Conservation (phyloP, 2,888 invertebrate species). For the Pteria penguin region DNA sequence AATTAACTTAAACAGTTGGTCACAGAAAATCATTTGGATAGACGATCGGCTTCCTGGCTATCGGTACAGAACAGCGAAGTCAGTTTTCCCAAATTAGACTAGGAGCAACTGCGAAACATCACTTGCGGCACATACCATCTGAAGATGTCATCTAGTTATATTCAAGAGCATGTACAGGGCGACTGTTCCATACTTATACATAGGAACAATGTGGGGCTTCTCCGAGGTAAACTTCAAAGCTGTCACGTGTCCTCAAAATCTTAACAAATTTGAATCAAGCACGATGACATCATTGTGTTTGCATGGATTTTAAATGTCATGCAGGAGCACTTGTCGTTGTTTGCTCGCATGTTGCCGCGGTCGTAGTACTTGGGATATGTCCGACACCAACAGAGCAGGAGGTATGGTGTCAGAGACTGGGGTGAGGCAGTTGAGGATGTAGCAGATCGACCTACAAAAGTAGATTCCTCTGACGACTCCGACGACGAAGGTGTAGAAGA, state of each 20-base stretch:
- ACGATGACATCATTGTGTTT: not conserved
- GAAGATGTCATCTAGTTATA: slow-evolving; percentile 35
- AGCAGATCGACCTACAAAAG: too few species aligned
- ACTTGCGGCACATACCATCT: slow-evolving; percentile 44
- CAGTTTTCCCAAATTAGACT: slow-evolving; percentile 34
- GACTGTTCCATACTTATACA: slow-evolving; percentile 23
- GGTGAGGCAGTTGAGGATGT: too few species aligned
- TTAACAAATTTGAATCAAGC: slow-evolving; percentile 31
- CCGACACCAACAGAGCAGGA: not conserved
- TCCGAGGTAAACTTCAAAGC: slow-evolving; percentile 38
- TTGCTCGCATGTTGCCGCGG: slow-evolving; percentile 37
- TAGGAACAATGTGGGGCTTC: slow-evolving; percentile 16
- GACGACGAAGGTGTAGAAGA: too few species aligned
- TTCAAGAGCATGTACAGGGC: slow-evolving; percentile 38
- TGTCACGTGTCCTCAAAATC: slow-evolving; percentile 23
- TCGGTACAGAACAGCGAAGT: too few species aligned
- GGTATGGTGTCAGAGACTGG: slow-evolving; percentile 36
- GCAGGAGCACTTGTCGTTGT: slow-evolving; percentile 41
- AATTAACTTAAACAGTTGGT: too few species aligned
- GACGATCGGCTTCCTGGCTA: too few species aligned
- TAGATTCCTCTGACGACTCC: too few species aligned
- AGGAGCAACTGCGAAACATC: slow-evolving; percentile 31
- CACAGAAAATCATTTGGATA: too few species aligned
- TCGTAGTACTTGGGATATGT: slow-evolving; percentile 39
- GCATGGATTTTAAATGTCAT: slow-evolving; percentile 37